A percentile compares a stretch with the other conserved stretches of the same genome.
Conservation (phyloP, 2,888 invertebrate species). For the Acanthosepion pharaonis region DNA sequence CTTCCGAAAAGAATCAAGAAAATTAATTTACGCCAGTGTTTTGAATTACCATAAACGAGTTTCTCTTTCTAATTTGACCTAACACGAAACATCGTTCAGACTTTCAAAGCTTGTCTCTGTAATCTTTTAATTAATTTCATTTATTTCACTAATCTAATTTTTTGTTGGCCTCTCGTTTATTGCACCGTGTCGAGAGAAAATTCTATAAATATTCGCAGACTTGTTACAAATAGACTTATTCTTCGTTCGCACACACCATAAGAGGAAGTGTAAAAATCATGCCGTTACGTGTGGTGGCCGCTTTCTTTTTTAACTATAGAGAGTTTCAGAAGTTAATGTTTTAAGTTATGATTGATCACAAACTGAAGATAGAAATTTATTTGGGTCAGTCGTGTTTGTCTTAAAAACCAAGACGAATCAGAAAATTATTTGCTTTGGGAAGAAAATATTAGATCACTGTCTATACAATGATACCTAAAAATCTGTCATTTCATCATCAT, state of each 20-base stretch:
- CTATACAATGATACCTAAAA: no score
- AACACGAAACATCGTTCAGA: not conserved
- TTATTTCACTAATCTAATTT: not conserved
- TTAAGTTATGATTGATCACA: no score
- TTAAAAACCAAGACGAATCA: no score
- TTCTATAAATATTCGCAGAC: not conserved
- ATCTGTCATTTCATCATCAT: no score
- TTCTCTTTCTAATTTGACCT: not conserved
- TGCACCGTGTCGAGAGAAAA: not conserved
- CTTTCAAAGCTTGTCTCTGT: not conserved
- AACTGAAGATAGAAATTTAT: no score
- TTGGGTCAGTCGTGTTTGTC: no score
- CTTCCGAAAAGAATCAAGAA: not conserved
- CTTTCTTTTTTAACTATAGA: no score
- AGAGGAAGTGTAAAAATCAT: not conserved
- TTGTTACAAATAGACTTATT: not conserved
- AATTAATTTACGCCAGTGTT: not conserved
- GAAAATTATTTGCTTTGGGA: no score
- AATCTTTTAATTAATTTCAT: not conserved
- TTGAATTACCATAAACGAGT: slow-evolving; percentile 12
- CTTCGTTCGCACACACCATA: not conserved
- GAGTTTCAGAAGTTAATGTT: no score
- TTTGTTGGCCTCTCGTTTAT: not conserved
- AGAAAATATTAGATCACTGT: no score
- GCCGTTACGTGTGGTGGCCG: no score